Percentiles rank a stretch among this genome's conserved stretches.
Evolutionary conservation across 2,888 invertebrate species (phyloP).

Genomic region (Apotomis betuletana): DNA sequence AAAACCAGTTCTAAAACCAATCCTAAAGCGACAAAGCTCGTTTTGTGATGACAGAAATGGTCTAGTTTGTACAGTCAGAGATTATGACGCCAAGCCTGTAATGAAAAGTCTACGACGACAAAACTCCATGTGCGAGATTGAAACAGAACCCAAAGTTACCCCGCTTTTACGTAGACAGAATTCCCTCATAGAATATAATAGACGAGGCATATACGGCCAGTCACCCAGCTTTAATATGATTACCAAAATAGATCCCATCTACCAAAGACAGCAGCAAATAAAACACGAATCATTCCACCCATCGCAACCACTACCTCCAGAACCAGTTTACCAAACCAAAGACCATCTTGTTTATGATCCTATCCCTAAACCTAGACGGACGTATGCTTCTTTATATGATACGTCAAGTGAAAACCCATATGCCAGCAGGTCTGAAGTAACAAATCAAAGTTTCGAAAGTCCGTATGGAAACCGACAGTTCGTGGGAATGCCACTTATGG

Average conservation of each 20-base stretch:
- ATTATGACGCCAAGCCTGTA: conserved; percentile 76
- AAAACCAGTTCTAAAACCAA: conserved; percentile 76
- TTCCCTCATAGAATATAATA: conserved; percentile 80
- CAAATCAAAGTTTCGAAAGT: conserved; percentile 74
- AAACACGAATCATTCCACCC: conserved; percentile 81
- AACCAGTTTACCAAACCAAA: conserved; percentile 81
- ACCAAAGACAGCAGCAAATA: conserved; percentile 80
- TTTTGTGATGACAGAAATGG: conserved; percentile 79
- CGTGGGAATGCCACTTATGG: conserved; percentile 70
- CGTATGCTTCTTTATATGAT: conserved; percentile 77
- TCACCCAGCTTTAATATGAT: conserved; percentile 80
- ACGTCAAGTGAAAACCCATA: conserved; percentile 77
- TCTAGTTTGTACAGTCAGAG: conserved; percentile 75
- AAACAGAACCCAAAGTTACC: conserved; percentile 83
- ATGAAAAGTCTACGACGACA: conserved; percentile 72
- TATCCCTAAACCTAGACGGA: conserved; percentile 80
- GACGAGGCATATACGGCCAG: conserved; percentile 77
- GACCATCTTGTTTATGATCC: conserved; percentile 78
- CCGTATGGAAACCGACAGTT: conserved; percentile 75
- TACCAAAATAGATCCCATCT: conserved; percentile 82
- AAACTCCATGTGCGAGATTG: conserved; percentile 81
- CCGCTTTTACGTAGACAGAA: conserved; percentile 80
- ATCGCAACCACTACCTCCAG: conserved; percentile 80
- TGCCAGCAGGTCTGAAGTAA: conserved; percentile 71
- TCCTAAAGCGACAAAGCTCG: conserved; percentile 79